Evolutionary conservation across 2,113 vertebrate genomes (phyloP).

Genomic region (Ceratotherium simum): DNA sequence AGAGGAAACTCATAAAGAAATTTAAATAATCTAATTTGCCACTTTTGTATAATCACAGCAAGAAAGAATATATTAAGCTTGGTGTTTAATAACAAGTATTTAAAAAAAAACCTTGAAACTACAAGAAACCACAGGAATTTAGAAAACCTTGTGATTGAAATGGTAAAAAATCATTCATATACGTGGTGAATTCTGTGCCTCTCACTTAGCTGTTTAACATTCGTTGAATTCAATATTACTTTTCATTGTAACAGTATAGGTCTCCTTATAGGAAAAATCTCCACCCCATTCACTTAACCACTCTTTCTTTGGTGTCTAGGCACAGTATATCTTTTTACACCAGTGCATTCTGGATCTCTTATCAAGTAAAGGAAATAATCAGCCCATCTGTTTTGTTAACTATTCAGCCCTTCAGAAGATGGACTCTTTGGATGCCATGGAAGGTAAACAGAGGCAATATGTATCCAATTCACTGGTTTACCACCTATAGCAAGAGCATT

Average conservation of each 20-base stretch:
- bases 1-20: neutral
- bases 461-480: constrained; percentile 47
- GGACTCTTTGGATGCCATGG: constrained; percentile 99
- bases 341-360: constrained; percentile 97
- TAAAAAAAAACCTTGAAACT: neutral
- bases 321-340: constrained; percentile 98
- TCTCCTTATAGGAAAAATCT: neutral
- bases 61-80: constrained; percentile 27
- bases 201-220: constrained; percentile 26
- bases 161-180: neutral
- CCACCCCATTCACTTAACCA: neutral
- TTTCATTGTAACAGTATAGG: neutral
- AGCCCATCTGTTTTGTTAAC: constrained; percentile 97
- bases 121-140: neutral
- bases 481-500: neutral
- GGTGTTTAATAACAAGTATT: neutral
- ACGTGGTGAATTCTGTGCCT: neutral
- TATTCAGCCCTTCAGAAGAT: constrained; percentile 98
- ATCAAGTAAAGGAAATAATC: constrained; percentile 94
- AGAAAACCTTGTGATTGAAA: neutral
- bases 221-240: constrained; percentile 5
- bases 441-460: constrained; percentile 90
- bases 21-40: neutral
- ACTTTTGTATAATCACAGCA: constrained; percentile 25
- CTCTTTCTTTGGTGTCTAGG: constrained; percentile 86